Evolutionary conservation across 1,140 invertebrate genomes (phyloP).

Genomic region (Scaptodrosophila lebanonensis): DNA sequence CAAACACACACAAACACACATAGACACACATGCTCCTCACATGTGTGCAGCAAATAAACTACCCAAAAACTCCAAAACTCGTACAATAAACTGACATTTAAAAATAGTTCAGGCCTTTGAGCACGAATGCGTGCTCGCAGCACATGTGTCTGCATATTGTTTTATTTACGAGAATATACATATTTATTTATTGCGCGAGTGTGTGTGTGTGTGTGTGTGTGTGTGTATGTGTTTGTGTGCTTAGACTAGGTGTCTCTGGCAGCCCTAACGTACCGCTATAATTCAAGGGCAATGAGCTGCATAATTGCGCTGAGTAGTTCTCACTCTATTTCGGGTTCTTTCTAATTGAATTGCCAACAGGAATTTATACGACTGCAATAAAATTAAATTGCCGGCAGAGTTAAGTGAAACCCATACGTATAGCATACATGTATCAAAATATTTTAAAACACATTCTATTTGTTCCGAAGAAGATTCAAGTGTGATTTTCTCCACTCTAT

Average conservation of each 20-base stretch:
- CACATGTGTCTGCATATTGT: constrained; percentile 70
- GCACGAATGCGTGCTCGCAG: constrained; percentile 39
- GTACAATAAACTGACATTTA: constrained; percentile 59
- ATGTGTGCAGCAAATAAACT: constrained; percentile 24
- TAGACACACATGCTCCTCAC: constrained; percentile 52
- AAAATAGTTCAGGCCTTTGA: constrained; percentile 39
- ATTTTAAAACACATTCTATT: no score
- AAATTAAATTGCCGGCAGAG: no score
- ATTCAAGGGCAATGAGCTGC: constrained; percentile 72
- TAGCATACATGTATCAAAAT: no score
- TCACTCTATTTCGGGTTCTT: constrained; percentile 59
- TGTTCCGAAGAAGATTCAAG: no score
- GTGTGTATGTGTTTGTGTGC: constrained; percentile 29
- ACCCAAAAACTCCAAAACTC: constrained; percentile 48
- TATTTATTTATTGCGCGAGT: constrained; percentile 8
- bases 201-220: constrained; percentile 2
- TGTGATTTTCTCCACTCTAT: no score
- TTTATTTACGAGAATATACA: constrained; percentile 2
- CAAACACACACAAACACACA: constrained; percentile 36
- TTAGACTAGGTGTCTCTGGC: background rate
- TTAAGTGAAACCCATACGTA: no score
- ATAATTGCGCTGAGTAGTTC: constrained; percentile 75
- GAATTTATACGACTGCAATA: no score
- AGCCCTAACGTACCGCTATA: constrained; percentile 50
- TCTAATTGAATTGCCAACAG: constrained; percentile 25